Percentiles rank a stretch among this genome's conserved stretches.
These are phyloP conservation scores for Myodes glareolus DNA, from an alignment of 2,113 vertebrate genomes.

Conservation along the genomic window DNA sequence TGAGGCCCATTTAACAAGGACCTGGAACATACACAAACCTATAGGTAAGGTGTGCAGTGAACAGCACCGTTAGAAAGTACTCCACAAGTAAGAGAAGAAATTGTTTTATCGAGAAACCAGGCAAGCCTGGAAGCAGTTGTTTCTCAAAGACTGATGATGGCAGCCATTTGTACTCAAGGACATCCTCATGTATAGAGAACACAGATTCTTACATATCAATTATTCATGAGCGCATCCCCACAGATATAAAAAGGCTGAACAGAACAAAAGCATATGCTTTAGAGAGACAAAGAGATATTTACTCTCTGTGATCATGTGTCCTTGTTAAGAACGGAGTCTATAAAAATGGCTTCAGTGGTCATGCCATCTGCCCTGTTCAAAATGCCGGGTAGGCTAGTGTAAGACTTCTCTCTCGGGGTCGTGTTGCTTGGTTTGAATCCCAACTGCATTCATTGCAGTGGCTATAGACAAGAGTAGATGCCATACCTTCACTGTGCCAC, in stretches of 20 bases:
- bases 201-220: background rate
- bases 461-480: background rate
- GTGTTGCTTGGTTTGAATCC: background rate
- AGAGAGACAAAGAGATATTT: background rate
- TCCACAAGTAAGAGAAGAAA: background rate
- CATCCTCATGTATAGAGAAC: background rate
- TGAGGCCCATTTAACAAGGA: background rate
- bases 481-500: background rate
- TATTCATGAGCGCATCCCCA: background rate
- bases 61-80: background rate
- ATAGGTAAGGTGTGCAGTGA: background rate
- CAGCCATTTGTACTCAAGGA: background rate
- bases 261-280: constrained; percentile 3
- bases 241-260: background rate
- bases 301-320: background rate
- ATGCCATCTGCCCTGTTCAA: constrained; percentile 14
- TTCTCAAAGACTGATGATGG: background rate
- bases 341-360: background rate
- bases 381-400: background rate
- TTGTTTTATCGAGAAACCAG: background rate
- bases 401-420: background rate
- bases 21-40: background rate
- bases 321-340: background rate
- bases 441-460: background rate
- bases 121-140: background rate